These are phyloP conservation scores for Dasyprocta punctata DNA, from an alignment of 2,113 vertebrate genomes.

Conservation along the genomic window DNA sequence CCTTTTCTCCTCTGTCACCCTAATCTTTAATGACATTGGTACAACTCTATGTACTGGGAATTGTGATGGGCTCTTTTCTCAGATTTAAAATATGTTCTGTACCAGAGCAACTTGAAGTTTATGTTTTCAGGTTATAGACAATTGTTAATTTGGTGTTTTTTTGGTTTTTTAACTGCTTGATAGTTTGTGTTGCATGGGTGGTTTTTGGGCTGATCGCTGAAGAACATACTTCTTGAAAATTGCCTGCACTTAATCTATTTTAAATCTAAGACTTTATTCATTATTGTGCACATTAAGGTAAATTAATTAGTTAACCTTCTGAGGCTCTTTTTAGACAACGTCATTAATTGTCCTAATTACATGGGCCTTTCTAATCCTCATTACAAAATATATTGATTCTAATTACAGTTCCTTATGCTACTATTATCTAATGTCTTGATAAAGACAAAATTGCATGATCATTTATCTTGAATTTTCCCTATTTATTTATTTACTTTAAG, in stretches of 20 bases:
- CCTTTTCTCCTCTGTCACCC: background rate
- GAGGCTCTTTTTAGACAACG: constrained; percentile 74
- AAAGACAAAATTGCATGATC: constrained; percentile 24
- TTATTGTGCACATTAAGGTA: constrained; percentile 79
- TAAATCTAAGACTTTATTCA: constrained; percentile 66
- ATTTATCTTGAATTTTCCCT: constrained; percentile 58
- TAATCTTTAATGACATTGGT: background rate
- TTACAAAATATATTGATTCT: constrained; percentile 76
- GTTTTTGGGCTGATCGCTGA: constrained; percentile 60
- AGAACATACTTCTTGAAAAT: constrained; percentile 60
- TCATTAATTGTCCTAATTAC: constrained; percentile 81
- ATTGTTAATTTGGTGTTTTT: constrained; percentile 54
- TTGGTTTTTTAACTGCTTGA: constrained; percentile 65
- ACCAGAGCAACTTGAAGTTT: constrained; percentile 52
- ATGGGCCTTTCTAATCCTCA: constrained; percentile 68
- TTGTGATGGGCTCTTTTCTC: background rate
- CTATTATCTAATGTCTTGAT: constrained; percentile 20
- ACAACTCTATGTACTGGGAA: background rate
- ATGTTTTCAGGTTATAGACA: constrained; percentile 65
- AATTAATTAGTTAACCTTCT: constrained; percentile 85
- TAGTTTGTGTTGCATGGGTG: background rate
- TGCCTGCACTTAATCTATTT: constrained; percentile 52
- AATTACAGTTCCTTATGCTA: constrained; percentile 67
- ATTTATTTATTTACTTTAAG: constrained; percentile 18
- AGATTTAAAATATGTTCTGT: constrained; percentile 18